These are phyloP conservation scores for Serilophus lunatus DNA, from an alignment of 2,113 vertebrate species.

Conservation along the genomic window DNA sequence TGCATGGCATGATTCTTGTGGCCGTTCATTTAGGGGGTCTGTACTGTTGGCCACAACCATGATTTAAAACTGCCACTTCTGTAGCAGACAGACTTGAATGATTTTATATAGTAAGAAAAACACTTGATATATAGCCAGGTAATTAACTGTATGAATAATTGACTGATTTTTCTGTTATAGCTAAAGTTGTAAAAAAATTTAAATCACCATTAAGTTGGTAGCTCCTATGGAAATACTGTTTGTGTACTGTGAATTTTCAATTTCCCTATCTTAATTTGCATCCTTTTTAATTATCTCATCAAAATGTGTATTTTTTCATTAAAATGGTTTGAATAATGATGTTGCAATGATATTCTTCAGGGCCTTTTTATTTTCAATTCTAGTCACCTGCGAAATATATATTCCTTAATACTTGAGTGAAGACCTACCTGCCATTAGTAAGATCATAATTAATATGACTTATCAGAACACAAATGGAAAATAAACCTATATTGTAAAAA, in stretches of 20 bases:
- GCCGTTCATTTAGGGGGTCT: too few relatives aligned
- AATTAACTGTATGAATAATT: constrained; percentile 23
- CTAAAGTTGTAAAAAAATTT: constrained; percentile 11
- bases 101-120: not conserved
- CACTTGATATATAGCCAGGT: not conserved
- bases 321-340: constrained; percentile 1
- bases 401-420: not conserved
- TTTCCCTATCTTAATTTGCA: constrained; percentile 39
- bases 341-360: not conserved
- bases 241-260: not conserved
- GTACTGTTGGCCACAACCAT: too few relatives aligned
- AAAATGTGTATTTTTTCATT: constrained; percentile 42
- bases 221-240: not conserved
- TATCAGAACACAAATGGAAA: not conserved
- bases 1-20: too few relatives aligned
- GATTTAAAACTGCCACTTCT: too few relatives aligned
- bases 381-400: constrained; percentile 20
- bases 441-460: constrained; percentile 18
- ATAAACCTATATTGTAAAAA: constrained; percentile 15
- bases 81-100: not conserved
- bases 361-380: not conserved
- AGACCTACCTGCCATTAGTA: not conserved
- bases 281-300: constrained; percentile 28
- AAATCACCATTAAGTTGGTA: constrained; percentile 1
- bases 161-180: not conserved